phyloP scores from a whole-genome alignment of 2,113 vertebrate species.

The Xerus inauris region DNA sequence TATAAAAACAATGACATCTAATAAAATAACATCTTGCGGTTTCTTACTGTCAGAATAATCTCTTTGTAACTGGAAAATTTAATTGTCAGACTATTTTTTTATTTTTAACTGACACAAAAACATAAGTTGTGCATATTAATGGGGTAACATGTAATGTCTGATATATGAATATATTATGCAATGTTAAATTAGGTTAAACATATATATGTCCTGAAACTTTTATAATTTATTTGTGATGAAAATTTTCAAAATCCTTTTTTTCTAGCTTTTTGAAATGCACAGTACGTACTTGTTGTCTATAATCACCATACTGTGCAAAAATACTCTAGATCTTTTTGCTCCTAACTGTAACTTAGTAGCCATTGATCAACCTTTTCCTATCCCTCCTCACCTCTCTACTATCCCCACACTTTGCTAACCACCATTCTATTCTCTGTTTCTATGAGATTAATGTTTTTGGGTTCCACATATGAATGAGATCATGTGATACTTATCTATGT shows the following conservation, averaged over 20 bases:
- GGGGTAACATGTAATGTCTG: not conserved
- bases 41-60: not conserved
- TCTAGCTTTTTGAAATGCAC: too few species aligned
- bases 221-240: not conserved
- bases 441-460: too few species aligned
- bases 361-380: not conserved
- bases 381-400: not conserved
- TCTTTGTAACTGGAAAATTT: conserved; percentile 50
- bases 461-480: too few species aligned
- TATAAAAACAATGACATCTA: conserved; percentile 41
- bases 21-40: not conserved
- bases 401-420: not conserved
- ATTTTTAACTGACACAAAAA: not conserved
- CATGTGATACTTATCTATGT: not conserved
- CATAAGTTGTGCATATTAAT: not conserved
- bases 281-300: too few species aligned
- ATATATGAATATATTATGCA: not conserved
- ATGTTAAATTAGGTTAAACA: not conserved
- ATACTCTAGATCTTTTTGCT: not conserved
- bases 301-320: not conserved
- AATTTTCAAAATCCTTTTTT: too few species aligned
- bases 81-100: not conserved
- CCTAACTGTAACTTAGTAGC: not conserved
- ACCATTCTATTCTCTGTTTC: too few species aligned
- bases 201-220: not conserved